Evolutionary conservation across 2,797 vertebrate species (phyloP).

Genomic region (Philypnodon macrostomus): DNA sequence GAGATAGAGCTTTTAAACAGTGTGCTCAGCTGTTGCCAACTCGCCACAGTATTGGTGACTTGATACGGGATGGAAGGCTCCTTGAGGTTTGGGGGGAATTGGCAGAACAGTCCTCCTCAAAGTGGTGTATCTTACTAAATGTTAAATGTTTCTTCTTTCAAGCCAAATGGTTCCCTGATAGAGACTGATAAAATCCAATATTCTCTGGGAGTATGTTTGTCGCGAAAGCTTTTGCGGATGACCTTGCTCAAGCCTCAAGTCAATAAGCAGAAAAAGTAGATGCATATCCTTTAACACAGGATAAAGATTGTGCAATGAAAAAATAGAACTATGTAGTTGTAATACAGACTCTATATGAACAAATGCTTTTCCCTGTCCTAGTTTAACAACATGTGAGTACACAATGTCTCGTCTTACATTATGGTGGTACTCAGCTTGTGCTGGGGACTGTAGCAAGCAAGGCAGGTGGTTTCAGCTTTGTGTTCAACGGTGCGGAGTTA

Average conservation of each 20-base stretch:
- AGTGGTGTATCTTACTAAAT: conserved; percentile 42
- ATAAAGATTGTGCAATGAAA: conserved; percentile 31
- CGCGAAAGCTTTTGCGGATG: conserved; percentile 46
- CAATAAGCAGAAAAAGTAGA: conserved; percentile 54
- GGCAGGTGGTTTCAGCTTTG: conserved; percentile 60
- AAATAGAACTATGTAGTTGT: conserved; percentile 22
- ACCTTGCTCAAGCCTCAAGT: conserved; percentile 56
- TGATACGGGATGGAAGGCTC: conserved; percentile 17
- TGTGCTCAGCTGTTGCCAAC: conserved; percentile 17
- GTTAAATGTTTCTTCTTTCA: conserved; percentile 41
- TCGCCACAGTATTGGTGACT: conserved; percentile 10
- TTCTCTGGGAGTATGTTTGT: conserved; percentile 52
- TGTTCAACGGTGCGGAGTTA: conserved; percentile 54
- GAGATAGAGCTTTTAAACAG: not conserved
- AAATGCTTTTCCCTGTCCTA: conserved; percentile 7
- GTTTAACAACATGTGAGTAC: conserved; percentile 21
- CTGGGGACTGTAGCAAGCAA: conserved; percentile 49
- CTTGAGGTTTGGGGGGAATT: conserved; percentile 12
- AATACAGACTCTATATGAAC: conserved; percentile 23
- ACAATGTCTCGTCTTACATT: conserved; percentile 43
- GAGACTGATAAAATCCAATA: conserved; percentile 59
- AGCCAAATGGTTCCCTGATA: conserved; percentile 49
- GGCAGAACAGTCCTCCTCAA: conserved; percentile 24
- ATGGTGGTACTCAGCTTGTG: conserved; percentile 37
- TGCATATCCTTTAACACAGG: conserved; percentile 43